Percentiles rank a stretch among this genome's conserved stretches.
These are phyloP conservation scores for Phyllotreta cruciferae DNA, from an alignment of 2,888 invertebrate species.

Conservation along the genomic window DNA sequence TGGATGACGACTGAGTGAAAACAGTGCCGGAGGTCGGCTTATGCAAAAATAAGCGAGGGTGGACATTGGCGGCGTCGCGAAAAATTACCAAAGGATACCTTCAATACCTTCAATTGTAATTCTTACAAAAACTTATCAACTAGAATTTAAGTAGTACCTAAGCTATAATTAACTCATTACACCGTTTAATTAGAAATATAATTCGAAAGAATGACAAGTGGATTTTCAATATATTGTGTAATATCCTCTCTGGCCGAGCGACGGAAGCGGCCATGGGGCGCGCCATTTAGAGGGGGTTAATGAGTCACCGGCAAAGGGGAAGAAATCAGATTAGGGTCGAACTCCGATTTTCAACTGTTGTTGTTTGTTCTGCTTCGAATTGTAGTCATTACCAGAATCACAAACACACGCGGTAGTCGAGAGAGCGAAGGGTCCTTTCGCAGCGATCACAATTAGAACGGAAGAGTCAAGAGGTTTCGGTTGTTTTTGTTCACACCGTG, in stretches of 20 bases:
- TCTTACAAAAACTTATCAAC: too few relatives aligned
- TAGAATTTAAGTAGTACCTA: too few relatives aligned
- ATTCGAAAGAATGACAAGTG: neutral
- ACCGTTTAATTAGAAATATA: too few relatives aligned
- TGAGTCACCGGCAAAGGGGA: conserved; percentile 61
- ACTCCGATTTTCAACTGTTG: conserved; percentile 54
- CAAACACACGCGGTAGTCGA: conserved; percentile 52
- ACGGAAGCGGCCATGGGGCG: neutral
- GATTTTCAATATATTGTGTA: neutral
- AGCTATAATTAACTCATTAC: too few relatives aligned
- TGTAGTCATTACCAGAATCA: conserved; percentile 54
- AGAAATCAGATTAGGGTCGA: conserved; percentile 61
- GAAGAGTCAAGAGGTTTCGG: conserved; percentile 33
- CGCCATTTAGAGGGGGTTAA: conserved; percentile 56
- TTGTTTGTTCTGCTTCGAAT: conserved; percentile 52
- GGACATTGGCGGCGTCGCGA: conserved; percentile 21
- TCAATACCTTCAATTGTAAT: neutral
- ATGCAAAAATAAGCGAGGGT: conserved; percentile 53
- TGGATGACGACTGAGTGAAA: conserved; percentile 51
- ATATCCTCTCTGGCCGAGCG: neutral
- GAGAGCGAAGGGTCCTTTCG: conserved; percentile 38
- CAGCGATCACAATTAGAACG: conserved; percentile 30
- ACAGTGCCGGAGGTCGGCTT: conserved; percentile 51
- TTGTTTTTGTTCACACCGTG: conserved; percentile 27
- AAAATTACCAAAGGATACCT: conserved; percentile 1